Evolutionary conservation across 2,113 vertebrate species (phyloP), one percentile per base, ranked within the genome.

Genomic region (Glaucidium brasilianum): DNA sequence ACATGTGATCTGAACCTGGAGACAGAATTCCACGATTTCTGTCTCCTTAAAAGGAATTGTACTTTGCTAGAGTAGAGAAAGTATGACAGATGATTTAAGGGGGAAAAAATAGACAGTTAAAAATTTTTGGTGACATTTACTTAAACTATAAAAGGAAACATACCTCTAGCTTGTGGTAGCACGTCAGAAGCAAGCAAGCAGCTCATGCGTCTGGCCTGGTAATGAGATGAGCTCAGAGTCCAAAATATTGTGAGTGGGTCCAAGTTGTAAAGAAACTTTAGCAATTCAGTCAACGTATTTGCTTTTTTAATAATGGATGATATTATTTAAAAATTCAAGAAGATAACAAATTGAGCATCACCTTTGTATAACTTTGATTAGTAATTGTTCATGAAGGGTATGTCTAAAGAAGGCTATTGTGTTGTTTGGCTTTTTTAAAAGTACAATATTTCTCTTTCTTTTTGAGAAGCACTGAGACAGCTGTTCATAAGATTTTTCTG

Each of bases 31-130:
- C 45, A 72, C 27, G 14, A 15, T 94, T 95, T 90, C 37, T 90
- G 50, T 15, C 56, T 95, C 55, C 88, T 83, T 85, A 88, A 88
- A 97, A 92, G 82, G 92, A 94, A 52, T 71, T 94, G 32, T 80
- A 53, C 53, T 93, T 73, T 71, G 55, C 55, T 77, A 53, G 78
- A 83, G 73, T 58, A 76, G 32, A 85, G 73, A 47, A 92, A 67
- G 30, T 66, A 45, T 93, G 92, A 93, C 78, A 93, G 66, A 67
- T 92, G 66, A 96, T 79, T 92, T 90, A n/a, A 11, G 52, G 35
- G 5, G 73, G 20, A 9, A 9, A 37, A 37, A 92, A 89, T 21
- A 83, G 55, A n/a, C 55, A 87, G 39, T 30, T n/a, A 35, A 32
- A 91, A 69, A 30, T 30, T 85, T 92, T 76, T 77, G 11, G 60